Evolutionary conservation across 1,140 invertebrate genomes (phyloP).

Genomic region (Mesaphorura yosii): DNA sequence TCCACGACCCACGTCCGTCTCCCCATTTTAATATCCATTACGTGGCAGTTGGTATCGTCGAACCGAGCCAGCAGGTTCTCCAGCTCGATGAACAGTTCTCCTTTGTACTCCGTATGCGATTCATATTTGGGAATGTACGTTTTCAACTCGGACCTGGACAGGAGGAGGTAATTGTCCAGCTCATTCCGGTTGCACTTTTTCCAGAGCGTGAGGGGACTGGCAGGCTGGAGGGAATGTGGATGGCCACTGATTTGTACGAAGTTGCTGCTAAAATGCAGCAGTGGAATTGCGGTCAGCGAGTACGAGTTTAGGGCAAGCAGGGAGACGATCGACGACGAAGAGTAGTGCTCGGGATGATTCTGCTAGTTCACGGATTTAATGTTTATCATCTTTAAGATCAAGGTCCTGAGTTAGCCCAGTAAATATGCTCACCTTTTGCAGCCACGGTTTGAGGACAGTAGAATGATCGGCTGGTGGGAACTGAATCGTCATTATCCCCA

Average conservation of each 20-base stretch:
- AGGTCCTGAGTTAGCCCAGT: no score
- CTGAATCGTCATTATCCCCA: no score
- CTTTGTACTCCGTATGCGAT: slow-evolving; percentile 69
- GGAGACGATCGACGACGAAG: no score
- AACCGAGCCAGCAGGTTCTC: slow-evolving; percentile 62
- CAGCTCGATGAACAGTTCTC: slow-evolving; percentile 79
- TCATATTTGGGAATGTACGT: slow-evolving; percentile 69
- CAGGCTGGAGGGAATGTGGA: slow-evolving; percentile 79
- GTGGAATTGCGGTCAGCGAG: no score
- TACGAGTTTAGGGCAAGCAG: no score
- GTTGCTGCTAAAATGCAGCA: no score
- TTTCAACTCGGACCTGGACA: not conserved
- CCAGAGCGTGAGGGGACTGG: slow-evolving; percentile 85
- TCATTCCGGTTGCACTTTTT: slow-evolving; percentile 52
- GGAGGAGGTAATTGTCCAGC: not conserved
- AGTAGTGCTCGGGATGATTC: no score
- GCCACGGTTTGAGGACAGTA: no score
- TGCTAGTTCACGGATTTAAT: no score
- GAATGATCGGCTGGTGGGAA: no score
- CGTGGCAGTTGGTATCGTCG: slow-evolving; percentile 4
- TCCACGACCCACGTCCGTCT: slow-evolving; percentile 84
- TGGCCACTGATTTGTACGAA: slow-evolving; percentile 82
- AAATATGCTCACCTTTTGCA: no score
- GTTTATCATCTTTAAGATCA: no score
- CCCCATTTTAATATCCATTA: slow-evolving; percentile 86